Evolutionary conservation across 2,797 vertebrate genomes (phyloP).

Genomic region (Cossypha polioptera): DNA sequence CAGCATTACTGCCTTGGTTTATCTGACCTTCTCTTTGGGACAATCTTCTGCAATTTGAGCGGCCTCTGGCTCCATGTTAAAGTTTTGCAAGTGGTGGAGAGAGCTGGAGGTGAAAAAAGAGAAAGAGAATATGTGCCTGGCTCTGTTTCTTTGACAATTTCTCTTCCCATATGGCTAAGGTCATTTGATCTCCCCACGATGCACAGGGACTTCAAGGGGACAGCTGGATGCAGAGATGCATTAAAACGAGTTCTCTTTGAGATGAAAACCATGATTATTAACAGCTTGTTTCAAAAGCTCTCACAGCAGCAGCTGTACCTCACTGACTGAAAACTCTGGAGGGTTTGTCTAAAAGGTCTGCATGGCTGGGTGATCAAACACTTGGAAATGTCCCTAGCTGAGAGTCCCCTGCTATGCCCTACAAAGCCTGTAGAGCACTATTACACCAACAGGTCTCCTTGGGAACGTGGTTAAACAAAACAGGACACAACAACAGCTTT

Average conservation of each 20-base stretch:
- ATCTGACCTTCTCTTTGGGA: background rate
- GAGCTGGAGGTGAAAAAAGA: background rate
- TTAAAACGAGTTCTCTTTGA: background rate
- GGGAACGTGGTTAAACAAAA: background rate
- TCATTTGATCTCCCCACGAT: conserved; percentile 18
- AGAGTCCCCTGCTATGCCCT: background rate
- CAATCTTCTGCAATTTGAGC: background rate
- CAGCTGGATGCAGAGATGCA: conserved; percentile 19
- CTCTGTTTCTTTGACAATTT: background rate
- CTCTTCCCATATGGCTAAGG: background rate
- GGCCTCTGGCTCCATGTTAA: background rate
- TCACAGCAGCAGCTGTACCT: background rate
- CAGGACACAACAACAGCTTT: background rate
- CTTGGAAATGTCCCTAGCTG: background rate
- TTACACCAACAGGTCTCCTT: background rate
- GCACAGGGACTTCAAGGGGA: conserved; percentile 27
- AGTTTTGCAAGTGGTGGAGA: background rate
- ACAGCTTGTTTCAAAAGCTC: conserved; percentile 18
- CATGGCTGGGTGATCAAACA: background rate
- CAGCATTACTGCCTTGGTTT: background rate
- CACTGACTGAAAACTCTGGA: background rate
- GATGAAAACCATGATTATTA: conserved; percentile 32
- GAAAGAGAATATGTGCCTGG: background rate
- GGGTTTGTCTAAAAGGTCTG: background rate
- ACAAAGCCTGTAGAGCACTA: background rate